Conservation (phyloP, 2,113 vertebrate species). For the Aptenodytes patagonicus region DNA sequence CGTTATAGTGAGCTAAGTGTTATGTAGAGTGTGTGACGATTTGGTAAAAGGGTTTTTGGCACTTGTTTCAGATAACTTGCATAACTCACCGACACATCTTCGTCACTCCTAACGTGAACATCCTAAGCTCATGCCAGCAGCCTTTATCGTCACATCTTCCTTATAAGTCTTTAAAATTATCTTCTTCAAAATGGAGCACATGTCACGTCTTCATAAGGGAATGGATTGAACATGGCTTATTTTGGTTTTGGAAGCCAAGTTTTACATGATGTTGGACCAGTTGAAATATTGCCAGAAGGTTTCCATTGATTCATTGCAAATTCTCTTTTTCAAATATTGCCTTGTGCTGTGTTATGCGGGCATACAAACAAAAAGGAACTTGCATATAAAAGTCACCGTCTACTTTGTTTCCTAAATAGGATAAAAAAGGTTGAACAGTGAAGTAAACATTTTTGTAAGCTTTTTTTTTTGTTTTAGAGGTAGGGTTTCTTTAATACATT, state of each 20-base stretch:
- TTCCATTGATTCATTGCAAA: not conserved
- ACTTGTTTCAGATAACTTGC: slow-evolving; percentile 18
- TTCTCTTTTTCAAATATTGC: not conserved
- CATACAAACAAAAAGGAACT: not conserved
- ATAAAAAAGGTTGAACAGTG: not conserved
- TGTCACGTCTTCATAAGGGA: not conserved
- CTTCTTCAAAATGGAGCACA: not conserved
- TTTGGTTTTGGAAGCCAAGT: not conserved
- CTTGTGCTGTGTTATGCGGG: rapidly evolving
- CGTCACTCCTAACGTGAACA: not conserved
- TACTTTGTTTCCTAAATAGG: not conserved
- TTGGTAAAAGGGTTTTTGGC: slow-evolving; percentile 37
- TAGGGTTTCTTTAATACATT: not conserved
- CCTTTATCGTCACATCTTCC: not conserved
- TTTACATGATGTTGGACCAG: not conserved
- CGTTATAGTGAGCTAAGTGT: not conserved
- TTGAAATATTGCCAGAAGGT: not conserved
- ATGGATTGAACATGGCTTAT: rapidly evolving
- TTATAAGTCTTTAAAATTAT: not conserved
- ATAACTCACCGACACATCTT: not conserved
- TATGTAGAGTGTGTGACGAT: not conserved
- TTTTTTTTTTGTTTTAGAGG: not conserved
- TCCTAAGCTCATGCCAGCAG: not conserved
- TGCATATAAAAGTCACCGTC: not conserved
- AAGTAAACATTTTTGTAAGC: not conserved